Conservation (phyloP, 2,888 invertebrate species). For the Hecatera dysodea region DNA sequence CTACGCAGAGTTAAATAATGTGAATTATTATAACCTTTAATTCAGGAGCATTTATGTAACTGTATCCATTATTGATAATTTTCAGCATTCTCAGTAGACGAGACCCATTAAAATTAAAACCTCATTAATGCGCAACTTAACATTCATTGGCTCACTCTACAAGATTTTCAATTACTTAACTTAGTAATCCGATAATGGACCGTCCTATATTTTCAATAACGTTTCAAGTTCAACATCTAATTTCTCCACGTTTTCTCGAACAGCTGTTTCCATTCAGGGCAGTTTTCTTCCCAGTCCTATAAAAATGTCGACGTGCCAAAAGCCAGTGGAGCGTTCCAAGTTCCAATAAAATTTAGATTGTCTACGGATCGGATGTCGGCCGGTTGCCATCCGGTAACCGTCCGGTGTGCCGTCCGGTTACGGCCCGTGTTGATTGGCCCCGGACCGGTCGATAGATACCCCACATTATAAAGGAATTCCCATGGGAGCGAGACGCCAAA, state of each 20-base stretch:
- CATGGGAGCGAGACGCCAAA: constrained; percentile 30
- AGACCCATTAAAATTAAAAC: neutral
- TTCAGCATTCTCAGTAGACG: neutral
- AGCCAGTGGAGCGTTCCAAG: constrained; percentile 41
- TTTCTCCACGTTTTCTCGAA: constrained; percentile 1
- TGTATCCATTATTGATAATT: neutral
- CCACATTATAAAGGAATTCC: constrained; percentile 38
- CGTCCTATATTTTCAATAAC: neutral
- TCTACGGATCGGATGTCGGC: constrained; percentile 17
- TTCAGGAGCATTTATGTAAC: too few species aligned
- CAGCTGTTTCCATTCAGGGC: constrained; percentile 43
- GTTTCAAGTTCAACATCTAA: constrained; percentile 1
- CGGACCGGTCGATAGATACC: constrained; percentile 7
- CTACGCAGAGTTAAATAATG: neutral
- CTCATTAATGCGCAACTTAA: constrained; percentile 10
- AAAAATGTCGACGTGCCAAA: constrained; percentile 33
- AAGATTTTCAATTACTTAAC: neutral
- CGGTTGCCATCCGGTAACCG: constrained; percentile 10
- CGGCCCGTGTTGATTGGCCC: constrained; percentile 55
- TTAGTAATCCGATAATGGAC: constrained; percentile 1
- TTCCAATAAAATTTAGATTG: constrained; percentile 55
- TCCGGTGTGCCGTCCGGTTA: constrained; percentile 7
- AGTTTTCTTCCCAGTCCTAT: constrained; percentile 8
- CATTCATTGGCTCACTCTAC: neutral
- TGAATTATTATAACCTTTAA: neutral